Evolutionary conservation across 2,888 invertebrate species (phyloP).

Genomic region (Mycalesis mineus): DNA sequence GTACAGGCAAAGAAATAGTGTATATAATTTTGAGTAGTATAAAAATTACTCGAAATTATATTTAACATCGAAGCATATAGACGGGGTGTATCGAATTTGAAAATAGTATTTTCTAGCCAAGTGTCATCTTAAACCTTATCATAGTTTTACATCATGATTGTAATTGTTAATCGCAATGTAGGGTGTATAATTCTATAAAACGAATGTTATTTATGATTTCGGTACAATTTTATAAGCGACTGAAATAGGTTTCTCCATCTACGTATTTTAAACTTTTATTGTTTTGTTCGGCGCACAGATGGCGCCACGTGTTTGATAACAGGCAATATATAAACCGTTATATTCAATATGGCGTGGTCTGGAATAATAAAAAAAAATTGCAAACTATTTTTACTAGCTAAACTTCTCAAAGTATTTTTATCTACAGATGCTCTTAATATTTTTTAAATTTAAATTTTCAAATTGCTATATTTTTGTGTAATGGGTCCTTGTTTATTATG

Average conservation of each 20-base stretch:
- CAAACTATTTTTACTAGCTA: not conserved
- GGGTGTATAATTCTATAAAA: too few species aligned
- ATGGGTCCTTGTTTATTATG: not conserved
- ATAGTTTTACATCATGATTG: too few species aligned
- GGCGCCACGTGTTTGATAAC: constrained; percentile 14
- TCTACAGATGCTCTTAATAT: not conserved
- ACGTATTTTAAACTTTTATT: constrained; percentile 14
- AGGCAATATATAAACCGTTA: not conserved
- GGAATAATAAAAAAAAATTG: constrained; percentile 21
- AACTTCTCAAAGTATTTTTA: not conserved
- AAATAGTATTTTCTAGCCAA: too few species aligned
- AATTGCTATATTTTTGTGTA: not conserved
- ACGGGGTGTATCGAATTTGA: too few species aligned
- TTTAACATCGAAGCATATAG: too few species aligned
- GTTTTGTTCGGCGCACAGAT: constrained; percentile 19
- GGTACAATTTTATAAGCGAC: too few species aligned
- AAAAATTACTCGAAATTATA: too few species aligned
- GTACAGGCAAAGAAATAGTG: too few species aligned
- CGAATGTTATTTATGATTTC: too few species aligned
- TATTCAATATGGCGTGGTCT: constrained; percentile 12
- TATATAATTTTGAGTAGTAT: too few species aligned
- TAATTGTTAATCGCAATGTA: too few species aligned
- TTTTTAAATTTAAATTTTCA: not conserved
- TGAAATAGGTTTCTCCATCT: constrained; percentile 5
- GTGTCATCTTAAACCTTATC: too few species aligned